Conservation (phyloP, 2,888 invertebrate species). For the Epistrophe grossulariae region DNA sequence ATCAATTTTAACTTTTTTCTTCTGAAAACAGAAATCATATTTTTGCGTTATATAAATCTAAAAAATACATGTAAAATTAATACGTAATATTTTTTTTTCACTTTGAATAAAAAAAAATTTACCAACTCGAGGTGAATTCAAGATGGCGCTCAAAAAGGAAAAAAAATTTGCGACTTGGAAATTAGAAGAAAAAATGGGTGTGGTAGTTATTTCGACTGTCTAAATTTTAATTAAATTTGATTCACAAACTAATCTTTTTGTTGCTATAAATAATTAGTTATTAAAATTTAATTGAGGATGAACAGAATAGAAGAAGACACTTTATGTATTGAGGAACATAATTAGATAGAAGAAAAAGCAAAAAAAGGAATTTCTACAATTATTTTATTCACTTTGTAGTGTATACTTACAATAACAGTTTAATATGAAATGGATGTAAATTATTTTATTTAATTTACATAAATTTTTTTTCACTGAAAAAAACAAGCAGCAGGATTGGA, state of each 20-base stretch:
- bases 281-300: background rate
- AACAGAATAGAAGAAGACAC: background rate
- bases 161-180: background rate
- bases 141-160: constrained; percentile 16
- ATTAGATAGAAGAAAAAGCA: background rate
- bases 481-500: background rate
- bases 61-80: background rate
- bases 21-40: constrained; percentile 5
- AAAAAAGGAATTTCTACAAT: background rate
- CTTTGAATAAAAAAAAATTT: background rate
- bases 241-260: background rate
- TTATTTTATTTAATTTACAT: background rate
- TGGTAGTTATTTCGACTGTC: background rate
- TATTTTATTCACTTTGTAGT: background rate
- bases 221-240: background rate
- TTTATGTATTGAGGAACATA: background rate
- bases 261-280: background rate
- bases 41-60: constrained; percentile 17
- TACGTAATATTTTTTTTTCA: background rate
- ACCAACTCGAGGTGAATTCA: background rate
- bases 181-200: constrained; percentile 14
- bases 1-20: constrained; percentile 49
- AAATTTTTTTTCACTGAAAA: background rate
- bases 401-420: background rate
- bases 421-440: background rate